These are phyloP conservation scores for Potamarius usumacintae DNA, from an alignment of 2,113 vertebrate species.

Conservation along the genomic window DNA sequence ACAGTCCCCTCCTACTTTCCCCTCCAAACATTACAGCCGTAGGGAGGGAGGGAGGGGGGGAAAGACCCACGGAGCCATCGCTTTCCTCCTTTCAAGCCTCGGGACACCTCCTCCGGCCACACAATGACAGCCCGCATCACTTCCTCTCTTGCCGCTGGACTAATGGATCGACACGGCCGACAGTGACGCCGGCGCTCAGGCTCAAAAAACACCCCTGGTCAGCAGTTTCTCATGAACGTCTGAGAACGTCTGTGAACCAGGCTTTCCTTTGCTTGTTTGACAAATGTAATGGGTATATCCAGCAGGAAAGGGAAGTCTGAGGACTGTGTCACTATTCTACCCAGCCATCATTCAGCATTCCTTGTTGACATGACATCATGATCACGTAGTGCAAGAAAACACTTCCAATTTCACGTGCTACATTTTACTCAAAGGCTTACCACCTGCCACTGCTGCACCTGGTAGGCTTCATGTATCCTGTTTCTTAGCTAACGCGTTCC, in stretches of 20 bases:
- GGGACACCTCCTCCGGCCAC: conserved; percentile 65
- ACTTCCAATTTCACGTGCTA: too few species aligned
- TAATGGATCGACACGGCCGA: conserved; percentile 66
- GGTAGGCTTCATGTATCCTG: neutral
- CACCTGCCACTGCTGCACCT: neutral
- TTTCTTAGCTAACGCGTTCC: neutral
- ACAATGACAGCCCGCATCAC: conserved; percentile 71
- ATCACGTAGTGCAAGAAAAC: too few species aligned
- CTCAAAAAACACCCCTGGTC: conserved; percentile 71
- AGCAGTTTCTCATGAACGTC: conserved; percentile 64
- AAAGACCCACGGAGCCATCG: conserved; percentile 81
- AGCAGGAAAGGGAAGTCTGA: conserved; percentile 42
- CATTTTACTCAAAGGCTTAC: neutral
- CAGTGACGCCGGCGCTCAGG: conserved; percentile 59
- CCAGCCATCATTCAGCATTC: conserved; percentile 23
- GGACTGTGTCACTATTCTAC: neutral
- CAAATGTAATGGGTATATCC: conserved; percentile 24
- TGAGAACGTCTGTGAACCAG: neutral
- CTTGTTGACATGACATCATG: conserved; percentile 3
- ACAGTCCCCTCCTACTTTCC: conserved; percentile 66
- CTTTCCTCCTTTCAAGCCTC: conserved; percentile 78
- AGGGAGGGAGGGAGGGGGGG: conserved; percentile 49
- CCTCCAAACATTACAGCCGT: conserved; percentile 56
- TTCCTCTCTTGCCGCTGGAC: conserved; percentile 66
- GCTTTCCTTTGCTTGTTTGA: conserved; percentile 19